Evolutionary conservation across 2,888 invertebrate species (phyloP).

Genomic region (Trichogramma dendrolimi): DNA sequence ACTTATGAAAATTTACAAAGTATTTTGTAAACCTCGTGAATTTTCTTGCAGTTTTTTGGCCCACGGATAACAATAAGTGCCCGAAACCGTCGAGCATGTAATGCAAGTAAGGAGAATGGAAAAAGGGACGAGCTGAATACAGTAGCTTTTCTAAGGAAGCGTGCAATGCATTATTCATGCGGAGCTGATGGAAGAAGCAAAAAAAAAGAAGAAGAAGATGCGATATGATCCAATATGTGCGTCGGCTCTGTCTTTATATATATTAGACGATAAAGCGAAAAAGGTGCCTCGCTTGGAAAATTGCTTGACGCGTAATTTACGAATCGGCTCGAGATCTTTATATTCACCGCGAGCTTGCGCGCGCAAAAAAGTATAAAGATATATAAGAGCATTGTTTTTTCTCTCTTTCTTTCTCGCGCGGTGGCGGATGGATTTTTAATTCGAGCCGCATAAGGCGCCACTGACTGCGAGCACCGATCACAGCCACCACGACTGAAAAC

Average conservation of each 20-base stretch:
- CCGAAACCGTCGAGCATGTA: slow-evolving; percentile 19
- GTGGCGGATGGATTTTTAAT: too few relatives aligned
- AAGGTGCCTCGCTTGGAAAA: slow-evolving; percentile 44
- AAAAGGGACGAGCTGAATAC: slow-evolving; percentile 22
- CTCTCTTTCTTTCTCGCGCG: too few relatives aligned
- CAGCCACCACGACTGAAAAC: too few relatives aligned
- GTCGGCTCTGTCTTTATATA: slow-evolving; percentile 14
- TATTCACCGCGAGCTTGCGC: background rate
- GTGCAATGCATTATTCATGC: slow-evolving; percentile 51
- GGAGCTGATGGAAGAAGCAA: slow-evolving; percentile 24
- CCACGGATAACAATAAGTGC: background rate
- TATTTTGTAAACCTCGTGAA: too few relatives aligned
- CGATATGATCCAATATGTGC: slow-evolving; percentile 53
- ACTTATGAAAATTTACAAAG: too few relatives aligned
- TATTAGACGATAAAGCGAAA: slow-evolving; percentile 16
- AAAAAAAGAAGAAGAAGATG: slow-evolving; percentile 42
- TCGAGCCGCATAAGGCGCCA: too few relatives aligned
- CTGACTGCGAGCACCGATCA: too few relatives aligned
- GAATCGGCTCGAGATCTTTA: slow-evolving; percentile 15
- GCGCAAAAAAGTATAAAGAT: too few relatives aligned
- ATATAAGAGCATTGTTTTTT: too few relatives aligned
- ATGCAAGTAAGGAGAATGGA: slow-evolving; percentile 28
- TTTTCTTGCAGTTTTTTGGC: background rate
- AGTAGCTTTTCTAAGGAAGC: slow-evolving; percentile 29
- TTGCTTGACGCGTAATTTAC: slow-evolving; percentile 50